These are phyloP conservation scores for Cyprinodon tularosa DNA, from an alignment of 2,113 vertebrate genomes.

Conservation along the genomic window DNA sequence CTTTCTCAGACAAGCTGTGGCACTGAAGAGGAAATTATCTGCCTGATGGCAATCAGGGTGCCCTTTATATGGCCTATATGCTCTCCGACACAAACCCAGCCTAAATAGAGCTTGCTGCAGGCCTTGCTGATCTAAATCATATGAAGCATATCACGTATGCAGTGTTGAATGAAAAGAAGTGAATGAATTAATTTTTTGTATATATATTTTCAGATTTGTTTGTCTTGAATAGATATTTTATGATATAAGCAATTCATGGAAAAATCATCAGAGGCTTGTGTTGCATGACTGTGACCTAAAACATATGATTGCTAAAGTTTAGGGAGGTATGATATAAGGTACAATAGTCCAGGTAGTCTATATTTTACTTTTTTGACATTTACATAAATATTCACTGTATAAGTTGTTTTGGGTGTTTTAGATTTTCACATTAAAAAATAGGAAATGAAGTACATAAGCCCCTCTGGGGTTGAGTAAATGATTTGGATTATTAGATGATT, in stretches of 20 bases:
- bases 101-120: background rate
- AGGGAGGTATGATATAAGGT: constrained; percentile 15
- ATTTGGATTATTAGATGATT: constrained; percentile 54
- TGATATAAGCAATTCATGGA: constrained; percentile 42
- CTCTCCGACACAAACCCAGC: background rate
- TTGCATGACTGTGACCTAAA: constrained; percentile 41
- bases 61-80: constrained; percentile 12
- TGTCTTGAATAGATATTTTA: constrained; percentile 9
- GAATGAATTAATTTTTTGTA: too few relatives aligned
- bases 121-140: background rate
- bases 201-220: background rate
- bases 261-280: constrained; percentile 10
- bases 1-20: constrained; percentile 3
- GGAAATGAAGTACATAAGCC: constrained; percentile 28
- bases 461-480: constrained; percentile 31
- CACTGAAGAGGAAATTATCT: background rate
- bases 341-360: constrained; percentile 14
- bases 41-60: constrained; percentile 7
- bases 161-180: background rate
- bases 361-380: background rate
- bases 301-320: constrained; percentile 48
- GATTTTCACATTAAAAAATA: constrained; percentile 21
- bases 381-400: constrained; percentile 1
- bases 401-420: background rate
- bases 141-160: background rate